These are phyloP conservation scores for Harpegnathos saltator DNA, from an alignment of 1,140 invertebrate species.

Conservation along the genomic window DNA sequence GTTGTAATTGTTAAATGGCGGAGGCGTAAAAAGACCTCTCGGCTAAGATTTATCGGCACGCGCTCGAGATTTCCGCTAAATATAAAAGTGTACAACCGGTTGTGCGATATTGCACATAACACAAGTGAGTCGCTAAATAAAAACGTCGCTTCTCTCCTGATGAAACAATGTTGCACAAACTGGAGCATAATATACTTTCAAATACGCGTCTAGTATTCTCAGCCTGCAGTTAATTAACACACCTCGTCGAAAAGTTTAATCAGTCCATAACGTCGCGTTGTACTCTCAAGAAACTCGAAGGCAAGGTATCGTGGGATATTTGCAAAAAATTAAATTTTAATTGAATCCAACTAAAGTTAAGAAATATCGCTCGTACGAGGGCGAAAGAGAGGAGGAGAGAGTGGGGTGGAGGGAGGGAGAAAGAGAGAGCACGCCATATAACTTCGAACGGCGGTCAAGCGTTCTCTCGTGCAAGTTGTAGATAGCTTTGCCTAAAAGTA, in stretches of 20 bases:
- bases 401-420: too few species aligned
- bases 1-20: slow-evolving; percentile 51
- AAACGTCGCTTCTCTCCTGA: too few species aligned
- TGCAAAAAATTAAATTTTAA: slow-evolving; percentile 6
- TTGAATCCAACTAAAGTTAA: background rate
- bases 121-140: too few species aligned
- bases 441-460: background rate
- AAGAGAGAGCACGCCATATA: background rate
- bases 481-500: slow-evolving; percentile 34
- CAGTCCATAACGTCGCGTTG: background rate
- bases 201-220: too few species aligned
- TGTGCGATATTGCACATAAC: too few species aligned
- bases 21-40: slow-evolving; percentile 25
- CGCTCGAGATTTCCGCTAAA: too few species aligned
- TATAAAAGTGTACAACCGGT: too few species aligned
- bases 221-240: too few species aligned
- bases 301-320: background rate
- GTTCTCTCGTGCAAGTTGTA: background rate
- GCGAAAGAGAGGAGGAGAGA: too few species aligned
- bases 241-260: too few species aligned
- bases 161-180: background rate
- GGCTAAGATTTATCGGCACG: background rate
- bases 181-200: background rate
- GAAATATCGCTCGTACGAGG: background rate
- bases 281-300: background rate